These are phyloP conservation scores for Megalonaias nervosa DNA, from an alignment of 1,140 invertebrate species.

Conservation along the genomic window DNA sequence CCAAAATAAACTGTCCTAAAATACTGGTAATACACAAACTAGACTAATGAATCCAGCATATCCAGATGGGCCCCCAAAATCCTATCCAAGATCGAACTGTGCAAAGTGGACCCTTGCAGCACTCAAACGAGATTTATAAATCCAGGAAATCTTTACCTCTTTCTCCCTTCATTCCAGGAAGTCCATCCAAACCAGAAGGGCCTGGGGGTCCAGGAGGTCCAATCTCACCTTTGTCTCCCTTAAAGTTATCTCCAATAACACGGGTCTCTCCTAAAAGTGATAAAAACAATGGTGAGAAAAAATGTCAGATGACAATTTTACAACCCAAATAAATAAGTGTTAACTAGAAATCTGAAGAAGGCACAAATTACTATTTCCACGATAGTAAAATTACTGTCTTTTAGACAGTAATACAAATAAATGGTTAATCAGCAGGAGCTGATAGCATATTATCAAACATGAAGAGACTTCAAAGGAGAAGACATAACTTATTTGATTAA, in stretches of 20 bases:
- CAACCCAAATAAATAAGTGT: neutral
- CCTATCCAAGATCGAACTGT: no score
- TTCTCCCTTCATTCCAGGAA: slow-evolving; percentile 52
- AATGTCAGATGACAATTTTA: neutral
- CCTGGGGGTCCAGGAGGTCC: slow-evolving; percentile 58
- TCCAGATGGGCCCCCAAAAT: no score
- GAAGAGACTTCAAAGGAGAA: no score
- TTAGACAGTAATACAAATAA: neutral
- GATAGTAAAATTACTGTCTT: neutral
- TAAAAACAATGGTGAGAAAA: neutral
- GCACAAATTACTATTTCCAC: neutral
- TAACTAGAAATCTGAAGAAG: no score
- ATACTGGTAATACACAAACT: no score
- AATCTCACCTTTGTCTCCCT: slow-evolving; percentile 52
- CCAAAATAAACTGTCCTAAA: no score
- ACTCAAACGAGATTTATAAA: neutral
- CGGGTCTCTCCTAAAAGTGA: slow-evolving; percentile 28
- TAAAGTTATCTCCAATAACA: slow-evolving; percentile 34
- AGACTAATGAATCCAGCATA: no score
- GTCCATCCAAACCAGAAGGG: slow-evolving; percentile 54
- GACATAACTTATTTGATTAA: no score
- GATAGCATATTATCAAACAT: no score
- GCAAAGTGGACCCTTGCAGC: no score
- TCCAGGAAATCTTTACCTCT: slow-evolving; percentile 21
- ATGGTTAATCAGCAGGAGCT: no score